Evolutionary conservation across 2,797 vertebrate genomes (phyloP).

Genomic region (Philypnodon macrostomus): DNA sequence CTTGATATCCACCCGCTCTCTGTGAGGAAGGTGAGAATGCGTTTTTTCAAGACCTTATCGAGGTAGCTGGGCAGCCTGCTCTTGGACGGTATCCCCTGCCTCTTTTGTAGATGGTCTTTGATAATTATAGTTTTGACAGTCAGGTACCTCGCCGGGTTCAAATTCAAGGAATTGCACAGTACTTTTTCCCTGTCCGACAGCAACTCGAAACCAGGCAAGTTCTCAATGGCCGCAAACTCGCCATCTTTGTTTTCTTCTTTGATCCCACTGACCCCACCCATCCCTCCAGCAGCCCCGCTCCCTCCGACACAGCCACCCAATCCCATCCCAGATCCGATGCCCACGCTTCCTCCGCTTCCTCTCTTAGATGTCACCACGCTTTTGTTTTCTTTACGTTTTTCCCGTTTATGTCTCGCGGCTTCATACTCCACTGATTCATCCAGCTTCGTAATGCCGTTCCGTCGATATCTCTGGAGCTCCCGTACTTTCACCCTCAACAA

Average conservation of each 20-base stretch:
- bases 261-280: constrained; percentile 64
- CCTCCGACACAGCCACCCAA: constrained; percentile 54
- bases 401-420: constrained; percentile 91
- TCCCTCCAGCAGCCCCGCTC: constrained; percentile 45
- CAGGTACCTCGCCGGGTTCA: constrained; percentile 92
- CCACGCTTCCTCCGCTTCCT: constrained; percentile 57
- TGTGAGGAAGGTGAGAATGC: constrained; percentile 94
- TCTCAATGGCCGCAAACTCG: constrained; percentile 92
- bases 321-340: constrained; percentile 71
- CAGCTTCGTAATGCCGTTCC: constrained; percentile 90
- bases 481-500: constrained; percentile 89
- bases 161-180: constrained; percentile 89
- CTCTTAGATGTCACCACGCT: constrained; percentile 81
- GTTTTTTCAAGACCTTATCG: constrained; percentile 95
- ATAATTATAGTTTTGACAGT: constrained; percentile 98
- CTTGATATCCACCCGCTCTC: constrained; percentile 98
- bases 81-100: constrained; percentile 93
- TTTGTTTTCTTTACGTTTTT: constrained; percentile 93
- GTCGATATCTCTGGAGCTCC: constrained; percentile 92
- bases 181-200: constrained; percentile 94
- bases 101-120: constrained; percentile 94
- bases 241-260: constrained; percentile 89
- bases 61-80: constrained; percentile 93
- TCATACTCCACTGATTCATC: constrained; percentile 94
- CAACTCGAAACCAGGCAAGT: constrained; percentile 90